Conservation (phyloP, 2,888 invertebrate genomes). For the Linhomoeus sp. region DNA sequence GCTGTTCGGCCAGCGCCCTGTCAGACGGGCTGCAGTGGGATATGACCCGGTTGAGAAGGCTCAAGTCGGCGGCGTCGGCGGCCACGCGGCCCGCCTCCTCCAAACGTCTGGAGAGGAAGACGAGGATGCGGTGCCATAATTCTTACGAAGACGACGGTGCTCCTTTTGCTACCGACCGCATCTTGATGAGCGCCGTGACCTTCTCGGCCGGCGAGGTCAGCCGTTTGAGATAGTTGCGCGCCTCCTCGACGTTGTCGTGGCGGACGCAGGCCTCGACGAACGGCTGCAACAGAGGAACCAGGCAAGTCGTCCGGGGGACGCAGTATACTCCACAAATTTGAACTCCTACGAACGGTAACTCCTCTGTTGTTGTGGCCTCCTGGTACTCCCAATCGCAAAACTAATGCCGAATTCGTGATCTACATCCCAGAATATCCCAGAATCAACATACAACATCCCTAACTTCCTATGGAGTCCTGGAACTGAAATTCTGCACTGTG, state of each 20-base stretch:
- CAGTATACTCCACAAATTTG: too few species aligned
- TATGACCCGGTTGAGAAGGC: slow-evolving; percentile 37
- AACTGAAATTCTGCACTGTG: slow-evolving; percentile 52
- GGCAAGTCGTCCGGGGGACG: too few species aligned
- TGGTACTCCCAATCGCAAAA: too few species aligned
- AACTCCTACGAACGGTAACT: too few species aligned
- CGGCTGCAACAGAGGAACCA: slow-evolving; percentile 42
- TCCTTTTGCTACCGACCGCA: slow-evolving; percentile 41
- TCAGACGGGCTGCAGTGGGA: neutral
- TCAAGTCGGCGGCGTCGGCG: slow-evolving; percentile 52
- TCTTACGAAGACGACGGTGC: too few species aligned
- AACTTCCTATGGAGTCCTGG: slow-evolving; percentile 3
- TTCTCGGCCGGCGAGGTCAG: slow-evolving; percentile 58
- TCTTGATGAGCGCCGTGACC: slow-evolving; percentile 65
- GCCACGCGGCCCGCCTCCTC: slow-evolving; percentile 58
- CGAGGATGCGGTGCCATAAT: too few species aligned
- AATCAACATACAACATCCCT: too few species aligned
- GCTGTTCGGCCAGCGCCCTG: neutral
- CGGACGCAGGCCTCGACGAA: slow-evolving; percentile 76
- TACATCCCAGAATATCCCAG: too few species aligned
- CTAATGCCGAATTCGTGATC: too few species aligned
- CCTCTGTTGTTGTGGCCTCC: too few species aligned
- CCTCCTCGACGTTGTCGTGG: slow-evolving; percentile 49
- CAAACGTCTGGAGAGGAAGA: slow-evolving; percentile 15
- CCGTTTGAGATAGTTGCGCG: slow-evolving; percentile 59